These are phyloP conservation scores for Amitus sp. DNA, from an alignment of 2,888 invertebrate species.

Conservation along the genomic window DNA sequence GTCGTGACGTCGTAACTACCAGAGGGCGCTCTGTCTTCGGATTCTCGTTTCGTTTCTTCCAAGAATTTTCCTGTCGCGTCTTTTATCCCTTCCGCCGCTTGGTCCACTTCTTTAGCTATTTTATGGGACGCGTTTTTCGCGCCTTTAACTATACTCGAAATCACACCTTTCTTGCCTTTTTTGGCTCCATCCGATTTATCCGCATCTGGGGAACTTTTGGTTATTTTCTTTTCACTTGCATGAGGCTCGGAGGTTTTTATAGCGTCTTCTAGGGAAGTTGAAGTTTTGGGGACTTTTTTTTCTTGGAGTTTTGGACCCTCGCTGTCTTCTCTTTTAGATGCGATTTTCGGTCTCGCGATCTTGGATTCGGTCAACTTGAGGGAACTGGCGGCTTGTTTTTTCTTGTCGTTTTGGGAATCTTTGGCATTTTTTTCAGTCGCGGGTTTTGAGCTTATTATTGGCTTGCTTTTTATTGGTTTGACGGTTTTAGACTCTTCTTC, in stretches of 20 bases:
- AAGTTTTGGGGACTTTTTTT: constrained; percentile 7
- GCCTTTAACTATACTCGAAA: constrained; percentile 49
- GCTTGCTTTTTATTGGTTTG: not conserved
- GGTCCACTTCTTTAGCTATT: constrained; percentile 46
- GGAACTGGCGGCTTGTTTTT: not conserved
- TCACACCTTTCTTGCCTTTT: constrained; percentile 46
- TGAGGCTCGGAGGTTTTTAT: constrained; percentile 19
- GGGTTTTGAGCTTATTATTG: not conserved
- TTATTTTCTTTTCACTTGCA: too few relatives aligned
- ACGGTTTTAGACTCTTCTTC: too few relatives aligned
- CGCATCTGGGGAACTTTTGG: too few relatives aligned
- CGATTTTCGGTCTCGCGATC: not conserved
- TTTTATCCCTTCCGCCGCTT: constrained; percentile 45
- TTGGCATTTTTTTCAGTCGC: not conserved
- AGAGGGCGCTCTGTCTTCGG: constrained; percentile 44
- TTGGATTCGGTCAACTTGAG: not conserved
- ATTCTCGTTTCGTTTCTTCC: constrained; percentile 47
- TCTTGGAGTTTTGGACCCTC: not conserved
- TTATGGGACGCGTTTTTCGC: constrained; percentile 47
- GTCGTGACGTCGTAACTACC: constrained; percentile 52
- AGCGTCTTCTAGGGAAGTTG: constrained; percentile 23
- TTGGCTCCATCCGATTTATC: constrained; percentile 38
- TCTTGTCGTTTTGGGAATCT: constrained; percentile 1
- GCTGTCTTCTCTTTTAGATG: not conserved
- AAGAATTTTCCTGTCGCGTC: constrained; percentile 45